Percentiles rank a stretch among this genome's conserved stretches.
Conservation (phyloP, 2,797 vertebrate species). For the Platyrinchus mystaceus region DNA sequence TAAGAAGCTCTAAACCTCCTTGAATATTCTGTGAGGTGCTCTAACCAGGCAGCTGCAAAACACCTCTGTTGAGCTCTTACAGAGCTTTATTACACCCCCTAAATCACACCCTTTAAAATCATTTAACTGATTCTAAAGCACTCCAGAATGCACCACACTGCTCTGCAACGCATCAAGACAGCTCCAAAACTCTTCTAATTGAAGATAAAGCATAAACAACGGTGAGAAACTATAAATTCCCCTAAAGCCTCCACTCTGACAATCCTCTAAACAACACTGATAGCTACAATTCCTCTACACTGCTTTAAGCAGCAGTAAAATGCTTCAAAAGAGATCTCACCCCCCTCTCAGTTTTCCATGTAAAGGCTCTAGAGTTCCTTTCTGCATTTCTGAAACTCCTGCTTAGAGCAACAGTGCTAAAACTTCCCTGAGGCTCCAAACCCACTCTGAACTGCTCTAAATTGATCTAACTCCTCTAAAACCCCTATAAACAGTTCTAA, state of each 20-base stretch:
- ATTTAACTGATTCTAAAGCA: neutral
- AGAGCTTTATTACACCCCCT: neutral
- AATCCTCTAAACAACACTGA: neutral
- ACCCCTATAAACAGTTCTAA: neutral
- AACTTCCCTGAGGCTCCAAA: neutral
- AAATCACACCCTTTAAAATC: neutral
- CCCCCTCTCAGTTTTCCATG: neutral
- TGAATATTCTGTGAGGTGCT: neutral
- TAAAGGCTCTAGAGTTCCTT: neutral
- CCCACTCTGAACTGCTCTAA: neutral
- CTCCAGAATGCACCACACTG: neutral
- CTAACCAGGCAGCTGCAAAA: neutral
- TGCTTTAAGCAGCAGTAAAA: neutral
- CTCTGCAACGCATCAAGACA: neutral
- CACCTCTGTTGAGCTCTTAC: neutral
- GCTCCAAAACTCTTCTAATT: neutral
- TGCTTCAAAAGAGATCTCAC: neutral
- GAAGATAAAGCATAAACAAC: neutral
- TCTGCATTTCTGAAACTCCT: neutral
- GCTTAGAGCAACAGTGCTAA: neutral
- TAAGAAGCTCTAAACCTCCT: neutral
- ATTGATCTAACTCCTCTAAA: neutral
- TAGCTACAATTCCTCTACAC: neutral
- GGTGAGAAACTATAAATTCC: neutral
- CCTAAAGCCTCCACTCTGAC: neutral